A percentile compares a stretch with the other conserved stretches of the same genome.
Conservation (phyloP, 2,797 vertebrate species). For the Chaetophractus vellerosus region DNA sequence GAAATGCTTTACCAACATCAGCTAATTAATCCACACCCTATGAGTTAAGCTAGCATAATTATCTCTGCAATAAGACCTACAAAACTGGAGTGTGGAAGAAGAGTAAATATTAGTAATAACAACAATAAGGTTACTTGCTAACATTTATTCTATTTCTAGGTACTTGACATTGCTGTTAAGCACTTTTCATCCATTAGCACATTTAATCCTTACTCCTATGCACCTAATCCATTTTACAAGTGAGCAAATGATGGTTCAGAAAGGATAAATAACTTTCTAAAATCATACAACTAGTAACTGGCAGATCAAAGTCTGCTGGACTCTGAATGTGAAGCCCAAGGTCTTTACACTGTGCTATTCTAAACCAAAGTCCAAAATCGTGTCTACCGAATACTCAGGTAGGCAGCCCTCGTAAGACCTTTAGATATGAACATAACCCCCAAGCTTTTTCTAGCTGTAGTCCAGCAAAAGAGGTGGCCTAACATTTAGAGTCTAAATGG, state of each 20-base stretch:
- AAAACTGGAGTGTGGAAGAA: not conserved
- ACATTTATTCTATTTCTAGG: not conserved
- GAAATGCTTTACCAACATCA: not conserved
- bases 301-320: not conserved
- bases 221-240: not conserved
- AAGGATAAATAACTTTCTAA: not conserved
- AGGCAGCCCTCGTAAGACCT: not conserved
- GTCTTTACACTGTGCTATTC: not conserved
- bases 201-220: not conserved
- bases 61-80: not conserved
- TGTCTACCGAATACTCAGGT: not conserved
- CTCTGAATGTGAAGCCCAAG: not conserved
- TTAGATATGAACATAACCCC: not conserved
- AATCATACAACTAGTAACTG: not conserved
- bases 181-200: not conserved
- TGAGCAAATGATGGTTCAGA: not conserved
- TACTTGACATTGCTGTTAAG: not conserved
- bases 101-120: not conserved
- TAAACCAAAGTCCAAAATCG: too few relatives aligned
- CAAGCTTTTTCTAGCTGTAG: not conserved
- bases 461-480: not conserved
- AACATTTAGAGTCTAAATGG: not conserved
- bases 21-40: constrained; percentile 1
- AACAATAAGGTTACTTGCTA: not conserved
- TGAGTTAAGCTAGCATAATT: not conserved